phyloP scores from a whole-genome alignment of 30 jellyfish, hydroid and myxozoan genomes.

The Hydractinia symbiolongicarpus region DNA sequence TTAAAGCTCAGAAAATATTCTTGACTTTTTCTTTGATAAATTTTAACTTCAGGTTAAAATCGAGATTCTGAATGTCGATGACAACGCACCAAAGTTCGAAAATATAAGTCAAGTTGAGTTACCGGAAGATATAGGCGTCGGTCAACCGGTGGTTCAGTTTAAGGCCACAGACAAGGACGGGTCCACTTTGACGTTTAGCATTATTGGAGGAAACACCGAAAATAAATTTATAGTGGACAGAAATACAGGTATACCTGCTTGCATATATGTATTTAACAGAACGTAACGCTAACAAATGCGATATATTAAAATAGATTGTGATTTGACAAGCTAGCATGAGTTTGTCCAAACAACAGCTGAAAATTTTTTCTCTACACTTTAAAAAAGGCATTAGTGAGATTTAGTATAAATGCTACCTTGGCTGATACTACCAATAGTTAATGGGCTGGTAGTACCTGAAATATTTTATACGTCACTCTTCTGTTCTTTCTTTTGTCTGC shows the following conservation, averaged over 20 bases:
- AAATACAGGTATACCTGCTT: constrained; percentile 7
- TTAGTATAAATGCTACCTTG: no score
- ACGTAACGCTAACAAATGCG: neutral
- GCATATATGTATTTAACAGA: neutral
- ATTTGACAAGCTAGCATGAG: neutral
- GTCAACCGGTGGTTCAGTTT: constrained; percentile 34
- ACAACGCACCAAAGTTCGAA: constrained; percentile 51
- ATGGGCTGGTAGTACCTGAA: constrained; percentile 32
- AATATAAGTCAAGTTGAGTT: constrained; percentile 19
- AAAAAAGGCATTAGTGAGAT: no score
- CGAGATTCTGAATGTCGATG: constrained; percentile 30
- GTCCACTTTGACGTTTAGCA: constrained; percentile 2
- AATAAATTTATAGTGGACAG: constrained; percentile 1
- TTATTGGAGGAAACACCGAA: constrained; percentile 35
- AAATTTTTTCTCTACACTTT: no score
- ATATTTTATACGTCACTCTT: constrained; percentile 35
- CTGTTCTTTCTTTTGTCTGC: constrained; percentile 64
- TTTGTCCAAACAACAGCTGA: no score
- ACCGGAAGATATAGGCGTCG: constrained; percentile 21
- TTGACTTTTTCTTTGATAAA: no score
- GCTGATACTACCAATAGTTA: constrained; percentile 34
- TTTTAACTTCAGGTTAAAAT: neutral
- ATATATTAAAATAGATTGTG: neutral
- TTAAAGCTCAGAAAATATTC: no score
- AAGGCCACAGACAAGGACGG: constrained; percentile 42